Percentiles rank a stretch among this genome's conserved stretches.
phyloP scores from a whole-genome alignment of 2,888 invertebrate genomes.

The Belgica antarctica region DNA sequence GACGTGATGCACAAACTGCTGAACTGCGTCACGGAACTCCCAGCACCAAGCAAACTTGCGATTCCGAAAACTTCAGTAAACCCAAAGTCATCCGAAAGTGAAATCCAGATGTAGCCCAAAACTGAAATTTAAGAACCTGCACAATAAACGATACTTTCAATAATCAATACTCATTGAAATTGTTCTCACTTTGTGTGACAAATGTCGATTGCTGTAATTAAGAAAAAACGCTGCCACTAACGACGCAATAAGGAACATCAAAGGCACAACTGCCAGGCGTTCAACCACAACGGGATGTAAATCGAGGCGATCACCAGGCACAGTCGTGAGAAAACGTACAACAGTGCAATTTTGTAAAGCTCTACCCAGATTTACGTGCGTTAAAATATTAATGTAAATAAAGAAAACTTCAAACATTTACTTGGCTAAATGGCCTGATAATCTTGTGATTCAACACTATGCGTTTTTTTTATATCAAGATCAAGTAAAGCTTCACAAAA shows the following conservation, averaged over 20 bases:
- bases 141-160: conserved; percentile 61
- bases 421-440: too few relatives aligned
- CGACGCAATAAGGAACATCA: conserved; percentile 71
- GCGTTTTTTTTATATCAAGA: too few relatives aligned
- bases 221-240: conserved; percentile 72
- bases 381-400: too few relatives aligned
- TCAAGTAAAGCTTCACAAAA: too few relatives aligned
- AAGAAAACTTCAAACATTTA: too few relatives aligned
- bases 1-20: conserved; percentile 85
- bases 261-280: conserved; percentile 71
- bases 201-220: conserved; percentile 63
- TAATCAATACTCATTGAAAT: not conserved
- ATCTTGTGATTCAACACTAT: too few relatives aligned
- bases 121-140: conserved; percentile 64
- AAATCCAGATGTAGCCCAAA: conserved; percentile 65
- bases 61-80: conserved; percentile 60
- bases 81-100: conserved; percentile 55
- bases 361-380: too few relatives aligned
- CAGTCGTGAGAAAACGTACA: conserved; percentile 64
- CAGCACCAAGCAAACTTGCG: conserved; percentile 63
- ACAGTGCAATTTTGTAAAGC: conserved; percentile 57
- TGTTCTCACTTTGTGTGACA: conserved; percentile 61
- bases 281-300: conserved; percentile 82
- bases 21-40: conserved; percentile 80
- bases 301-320: conserved; percentile 82